Percentiles rank a stretch among this genome's conserved stretches.
Conservation (phyloP, 2,113 vertebrate species). For the Anseranas semipalmata region DNA sequence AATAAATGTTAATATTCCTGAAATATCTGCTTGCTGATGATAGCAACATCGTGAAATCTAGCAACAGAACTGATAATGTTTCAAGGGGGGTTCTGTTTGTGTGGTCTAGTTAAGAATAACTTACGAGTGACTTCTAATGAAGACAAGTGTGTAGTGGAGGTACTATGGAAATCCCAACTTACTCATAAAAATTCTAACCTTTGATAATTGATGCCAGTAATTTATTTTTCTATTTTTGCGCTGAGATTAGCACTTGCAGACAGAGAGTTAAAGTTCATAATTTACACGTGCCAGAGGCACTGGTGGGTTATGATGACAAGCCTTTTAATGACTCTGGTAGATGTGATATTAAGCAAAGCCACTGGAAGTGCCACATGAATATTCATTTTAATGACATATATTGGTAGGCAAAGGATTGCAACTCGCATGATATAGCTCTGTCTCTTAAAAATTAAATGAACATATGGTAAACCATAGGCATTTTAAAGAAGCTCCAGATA, state of each 20-base stretch:
- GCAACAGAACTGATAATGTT: background rate
- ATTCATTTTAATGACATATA: constrained; percentile 52
- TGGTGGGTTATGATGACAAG: constrained; percentile 30
- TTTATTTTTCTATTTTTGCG: constrained; percentile 53
- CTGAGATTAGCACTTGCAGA: constrained; percentile 36
- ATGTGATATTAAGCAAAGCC: constrained; percentile 36
- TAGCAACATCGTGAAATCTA: background rate
- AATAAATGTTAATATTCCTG: background rate
- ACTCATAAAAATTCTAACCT: constrained; percentile 40
- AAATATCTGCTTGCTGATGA: background rate
- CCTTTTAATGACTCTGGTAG: constrained; percentile 60
- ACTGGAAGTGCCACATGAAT: constrained; percentile 51
- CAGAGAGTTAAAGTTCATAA: constrained; percentile 37
- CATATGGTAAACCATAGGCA: background rate
- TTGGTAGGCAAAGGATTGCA: constrained; percentile 32
- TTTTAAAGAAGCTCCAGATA: constrained; percentile 35
- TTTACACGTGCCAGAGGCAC: constrained; percentile 36
- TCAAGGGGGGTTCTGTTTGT: constrained; percentile 20
- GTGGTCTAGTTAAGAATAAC: background rate
- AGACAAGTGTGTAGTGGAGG: background rate
- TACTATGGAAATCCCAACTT: constrained; percentile 14
- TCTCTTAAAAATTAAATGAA: constrained; percentile 55
- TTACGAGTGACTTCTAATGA: background rate
- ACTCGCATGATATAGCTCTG: constrained; percentile 16
- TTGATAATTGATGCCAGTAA: constrained; percentile 50